phyloP scores from a whole-genome alignment of 2,797 vertebrate species.

The Xiphorhynchus erythropygius region DNA sequence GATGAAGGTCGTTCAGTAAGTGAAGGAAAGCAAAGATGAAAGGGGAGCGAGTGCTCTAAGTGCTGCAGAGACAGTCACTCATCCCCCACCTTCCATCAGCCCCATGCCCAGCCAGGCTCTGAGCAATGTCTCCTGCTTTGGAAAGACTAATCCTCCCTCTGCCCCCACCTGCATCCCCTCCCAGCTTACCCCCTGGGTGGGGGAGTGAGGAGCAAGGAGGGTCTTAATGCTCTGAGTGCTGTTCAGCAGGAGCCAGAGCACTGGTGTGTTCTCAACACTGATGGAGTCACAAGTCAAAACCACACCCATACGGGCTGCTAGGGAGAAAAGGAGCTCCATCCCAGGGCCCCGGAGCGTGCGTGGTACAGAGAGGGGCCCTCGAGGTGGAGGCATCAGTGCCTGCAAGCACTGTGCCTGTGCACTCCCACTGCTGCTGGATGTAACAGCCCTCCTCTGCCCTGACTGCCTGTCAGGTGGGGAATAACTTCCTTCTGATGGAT shows the following conservation, averaged over 20 bases:
- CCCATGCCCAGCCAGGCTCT: not conserved
- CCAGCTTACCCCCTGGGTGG: not conserved
- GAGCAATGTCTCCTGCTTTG: not conserved
- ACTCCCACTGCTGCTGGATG: slow-evolving; percentile 54
- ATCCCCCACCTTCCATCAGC: not conserved
- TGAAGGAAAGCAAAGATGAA: not conserved
- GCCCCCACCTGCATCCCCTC: not conserved
- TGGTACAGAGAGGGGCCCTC: not conserved
- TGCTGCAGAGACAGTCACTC: not conserved
- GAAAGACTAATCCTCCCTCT: not conserved
- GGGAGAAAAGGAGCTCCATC: not conserved
- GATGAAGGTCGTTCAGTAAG: not conserved
- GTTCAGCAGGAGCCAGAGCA: not conserved
- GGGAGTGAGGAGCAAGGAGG: not conserved
- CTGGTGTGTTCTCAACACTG: not conserved
- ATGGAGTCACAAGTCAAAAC: not conserved
- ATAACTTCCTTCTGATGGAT: slow-evolving; percentile 25
- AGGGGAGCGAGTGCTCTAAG: not conserved
- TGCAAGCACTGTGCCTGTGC: not conserved
- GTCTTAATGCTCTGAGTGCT: not conserved
- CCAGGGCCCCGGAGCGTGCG: not conserved
- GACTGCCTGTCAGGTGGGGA: slow-evolving; percentile 46
- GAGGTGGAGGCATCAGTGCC: not conserved
- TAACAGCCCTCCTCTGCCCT: slow-evolving; percentile 32
- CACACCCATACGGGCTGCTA: rapidly evolving